A percentile compares a stretch with the other conserved stretches of the same genome.
These are phyloP conservation scores for Dryobota labecula DNA, from an alignment of 2,888 invertebrate genomes.

Conservation along the genomic window DNA sequence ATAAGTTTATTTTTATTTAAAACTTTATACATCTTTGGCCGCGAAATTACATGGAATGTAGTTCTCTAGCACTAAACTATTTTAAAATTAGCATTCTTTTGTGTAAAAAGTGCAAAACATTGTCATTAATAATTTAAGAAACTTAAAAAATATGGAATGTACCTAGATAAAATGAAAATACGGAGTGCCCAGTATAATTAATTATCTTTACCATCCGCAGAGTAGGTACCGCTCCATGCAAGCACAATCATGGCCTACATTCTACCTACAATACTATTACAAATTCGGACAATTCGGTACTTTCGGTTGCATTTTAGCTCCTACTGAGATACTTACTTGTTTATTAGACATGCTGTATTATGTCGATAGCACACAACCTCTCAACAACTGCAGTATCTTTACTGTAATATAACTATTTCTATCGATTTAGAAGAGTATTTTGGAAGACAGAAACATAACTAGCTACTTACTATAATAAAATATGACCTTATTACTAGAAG, in stretches of 20 bases:
- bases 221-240: neutral
- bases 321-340: neutral
- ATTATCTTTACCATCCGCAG: neutral
- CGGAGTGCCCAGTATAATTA: neutral
- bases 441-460: conserved; percentile 54
- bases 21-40: conserved; percentile 63
- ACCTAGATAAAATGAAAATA: conserved; percentile 16
- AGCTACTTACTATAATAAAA: neutral
- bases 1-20: conserved; percentile 41
- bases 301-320: neutral
- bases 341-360: conserved; percentile 2
- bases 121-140: conserved; percentile 3
- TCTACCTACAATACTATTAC: neutral
- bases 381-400: conserved; percentile 10
- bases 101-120: conserved; percentile 14
- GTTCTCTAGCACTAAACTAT: conserved; percentile 40
- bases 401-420: conserved; percentile 4
- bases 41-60: conserved; percentile 58
- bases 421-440: conserved; percentile 53
- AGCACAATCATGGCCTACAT: neutral
- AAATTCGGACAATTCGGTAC: neutral
- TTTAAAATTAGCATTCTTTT: conserved; percentile 14
- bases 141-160: conserved; percentile 59
- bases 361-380: conserved; percentile 39
- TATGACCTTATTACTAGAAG: conserved; percentile 49